Evolutionary conservation across 2,113 vertebrate genomes (phyloP), one percentile per base, ranked within the genome.

Genomic region (Loxodonta africana): DNA sequence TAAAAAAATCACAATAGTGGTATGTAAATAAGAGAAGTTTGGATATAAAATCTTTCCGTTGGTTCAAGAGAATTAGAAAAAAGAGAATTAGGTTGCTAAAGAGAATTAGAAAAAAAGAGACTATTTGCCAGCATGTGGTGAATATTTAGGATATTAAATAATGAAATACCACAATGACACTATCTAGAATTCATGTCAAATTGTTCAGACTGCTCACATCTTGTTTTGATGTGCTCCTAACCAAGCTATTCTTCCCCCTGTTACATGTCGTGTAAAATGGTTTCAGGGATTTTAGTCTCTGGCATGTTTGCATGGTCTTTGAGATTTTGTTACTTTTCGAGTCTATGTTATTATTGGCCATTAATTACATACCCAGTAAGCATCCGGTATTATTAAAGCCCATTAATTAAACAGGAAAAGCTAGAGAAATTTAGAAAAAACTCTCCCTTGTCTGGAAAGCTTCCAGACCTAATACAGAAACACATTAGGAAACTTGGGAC

Each of bases 391-490:
- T 6, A n/a, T 48, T 88, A 60, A 92, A 73, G 60, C 46, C 21
- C 60, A 92, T 92, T 84, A 81, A 41, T 88, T 96, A 93, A 88
- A 51, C 6, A 26, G 73, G 91, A 93, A 82, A 77, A 51, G 15
- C 62, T 91, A 93, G 73, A 95, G 53, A 88, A 78, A 53, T 88
- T 80, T 41, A 15, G 15, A 30, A 41, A 51, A 17, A 37, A 44
- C 90, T 37, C 1, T 48, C 48, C 48, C 48, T 48, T 2, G 51
- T 84, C 11, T 92, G 51, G 62, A 94, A 92, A 26, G 60, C 77
- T 84, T 94, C 65, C 83, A 78, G 67, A 74, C n/a, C 93, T 78
- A 97, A 60, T 80, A 86, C 15, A 93, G 62, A 77, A 65, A 62
- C 9, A 67, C 48, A 90, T 85, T 12, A 12, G n/a, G 65, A 97